Percentiles rank a stretch among this genome's conserved stretches.
phyloP scores from a whole-genome alignment of 1,140 invertebrate genomes.

The Akabosia matsudoensis region DNA sequence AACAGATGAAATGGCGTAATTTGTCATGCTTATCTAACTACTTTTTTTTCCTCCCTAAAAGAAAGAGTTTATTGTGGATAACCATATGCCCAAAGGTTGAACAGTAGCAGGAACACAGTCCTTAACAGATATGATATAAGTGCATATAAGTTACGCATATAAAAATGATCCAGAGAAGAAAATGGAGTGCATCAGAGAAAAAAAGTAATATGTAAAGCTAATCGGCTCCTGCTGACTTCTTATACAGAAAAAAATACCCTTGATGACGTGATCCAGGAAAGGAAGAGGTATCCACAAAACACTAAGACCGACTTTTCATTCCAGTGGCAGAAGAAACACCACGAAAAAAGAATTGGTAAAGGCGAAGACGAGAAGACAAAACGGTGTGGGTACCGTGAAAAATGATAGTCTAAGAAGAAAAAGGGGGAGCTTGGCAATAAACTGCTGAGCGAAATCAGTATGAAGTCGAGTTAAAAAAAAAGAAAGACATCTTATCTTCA shows the following conservation, averaged over 20 bases:
- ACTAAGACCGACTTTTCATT: background rate
- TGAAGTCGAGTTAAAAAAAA: background rate
- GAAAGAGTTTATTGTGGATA: background rate
- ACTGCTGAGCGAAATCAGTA: constrained; percentile 7
- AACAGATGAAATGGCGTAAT: constrained; percentile 2
- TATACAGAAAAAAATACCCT: background rate
- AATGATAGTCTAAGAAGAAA: constrained; percentile 11
- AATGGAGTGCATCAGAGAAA: background rate
- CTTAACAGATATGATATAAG: no score
- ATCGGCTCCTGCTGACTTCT: constrained; percentile 11
- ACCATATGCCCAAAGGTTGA: background rate
- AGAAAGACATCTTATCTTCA: background rate
- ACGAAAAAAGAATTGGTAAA: no score
- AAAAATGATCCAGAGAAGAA: background rate
- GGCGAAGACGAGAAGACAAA: background rate
- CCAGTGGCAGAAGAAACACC: constrained; percentile 11
- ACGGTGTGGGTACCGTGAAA: constrained; percentile 14
- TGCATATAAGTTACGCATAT: background rate
- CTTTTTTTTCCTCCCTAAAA: background rate
- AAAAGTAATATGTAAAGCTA: constrained; percentile 6
- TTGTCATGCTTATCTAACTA: constrained; percentile 15
- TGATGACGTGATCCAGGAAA: background rate
- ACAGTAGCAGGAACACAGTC: background rate
- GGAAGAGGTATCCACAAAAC: background rate
- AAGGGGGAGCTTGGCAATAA: background rate